Evolutionary conservation across 2,888 invertebrate species (phyloP).

Genomic region (Antheraea assamensis): DNA sequence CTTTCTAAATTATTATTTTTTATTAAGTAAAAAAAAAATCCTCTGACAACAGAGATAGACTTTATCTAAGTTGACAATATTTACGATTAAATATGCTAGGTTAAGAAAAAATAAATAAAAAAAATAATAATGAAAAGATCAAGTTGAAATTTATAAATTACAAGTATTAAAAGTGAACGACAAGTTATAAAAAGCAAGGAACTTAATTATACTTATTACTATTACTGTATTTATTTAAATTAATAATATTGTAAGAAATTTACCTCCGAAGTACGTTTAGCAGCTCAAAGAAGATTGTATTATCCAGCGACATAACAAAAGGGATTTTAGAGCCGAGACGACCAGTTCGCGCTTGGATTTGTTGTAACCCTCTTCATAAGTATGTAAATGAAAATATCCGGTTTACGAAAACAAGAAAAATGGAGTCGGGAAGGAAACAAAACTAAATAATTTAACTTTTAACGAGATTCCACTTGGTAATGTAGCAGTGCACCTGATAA

Average conservation of each 20-base stretch:
- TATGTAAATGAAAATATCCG: conserved; percentile 22
- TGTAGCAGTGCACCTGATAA: not conserved
- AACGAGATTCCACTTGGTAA: conserved; percentile 20
- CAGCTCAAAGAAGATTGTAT: not conserved
- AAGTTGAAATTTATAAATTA: no score
- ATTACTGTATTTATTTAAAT: no score
- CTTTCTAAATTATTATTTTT: not conserved
- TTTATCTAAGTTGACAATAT: no score
- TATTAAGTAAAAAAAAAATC: no score
- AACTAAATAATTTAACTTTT: conserved; percentile 8
- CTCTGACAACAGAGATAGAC: no score
- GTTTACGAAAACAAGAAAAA: conserved; percentile 16
- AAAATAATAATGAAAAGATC: no score
- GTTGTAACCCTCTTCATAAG: conserved; percentile 4
- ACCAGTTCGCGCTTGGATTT: not conserved
- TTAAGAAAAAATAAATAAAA: no score
- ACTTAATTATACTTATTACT: no score
- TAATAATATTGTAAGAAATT: not conserved
- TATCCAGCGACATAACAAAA: not conserved
- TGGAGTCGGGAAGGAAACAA: not conserved
- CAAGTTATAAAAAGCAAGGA: no score
- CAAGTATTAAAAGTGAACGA: no score
- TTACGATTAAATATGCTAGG: no score
- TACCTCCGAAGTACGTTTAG: not conserved
- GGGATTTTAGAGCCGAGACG: not conserved